Percentiles rank a stretch among this genome's conserved stretches.
Conservation (phyloP, 2,797 vertebrate species). For the Liparis tanakae region DNA sequence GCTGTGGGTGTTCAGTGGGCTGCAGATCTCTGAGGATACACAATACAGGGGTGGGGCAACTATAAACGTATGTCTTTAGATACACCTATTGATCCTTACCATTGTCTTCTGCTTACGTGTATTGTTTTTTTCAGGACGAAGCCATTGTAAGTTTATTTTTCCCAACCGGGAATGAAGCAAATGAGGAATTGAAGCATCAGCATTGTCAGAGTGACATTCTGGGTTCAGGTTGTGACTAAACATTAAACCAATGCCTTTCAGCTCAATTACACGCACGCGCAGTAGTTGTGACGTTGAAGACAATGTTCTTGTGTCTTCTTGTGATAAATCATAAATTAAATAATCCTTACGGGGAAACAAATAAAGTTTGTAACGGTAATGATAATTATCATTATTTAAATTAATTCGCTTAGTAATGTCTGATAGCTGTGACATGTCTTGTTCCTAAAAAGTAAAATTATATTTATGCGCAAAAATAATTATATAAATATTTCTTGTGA, state of each 20-base stretch:
- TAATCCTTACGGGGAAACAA: background rate
- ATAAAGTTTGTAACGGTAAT: background rate
- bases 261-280: background rate
- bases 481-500: background rate
- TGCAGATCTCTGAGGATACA: constrained; percentile 63
- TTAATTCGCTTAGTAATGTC: background rate
- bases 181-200: constrained; percentile 5
- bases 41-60: constrained; percentile 71
- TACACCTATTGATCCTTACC: constrained; percentile 6
- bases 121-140: background rate
- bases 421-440: background rate
- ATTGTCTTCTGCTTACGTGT: background rate
- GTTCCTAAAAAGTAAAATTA: background rate
- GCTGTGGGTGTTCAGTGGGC: constrained; percentile 65
- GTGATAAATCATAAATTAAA: background rate
- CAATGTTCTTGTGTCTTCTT: background rate
- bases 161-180: constrained; percentile 1
- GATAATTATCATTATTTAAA: background rate
- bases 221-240: constrained; percentile 23
- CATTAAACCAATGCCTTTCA: constrained; percentile 2
- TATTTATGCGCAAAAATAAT: background rate
- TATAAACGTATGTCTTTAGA: constrained; percentile 41
- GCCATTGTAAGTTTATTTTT: background rate
- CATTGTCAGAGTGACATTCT: constrained; percentile 14
- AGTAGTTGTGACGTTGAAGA: background rate